Evolutionary conservation across 2,797 vertebrate genomes (phyloP), one percentile per base, ranked within the genome.

Genomic region (Pterois miles): DNA sequence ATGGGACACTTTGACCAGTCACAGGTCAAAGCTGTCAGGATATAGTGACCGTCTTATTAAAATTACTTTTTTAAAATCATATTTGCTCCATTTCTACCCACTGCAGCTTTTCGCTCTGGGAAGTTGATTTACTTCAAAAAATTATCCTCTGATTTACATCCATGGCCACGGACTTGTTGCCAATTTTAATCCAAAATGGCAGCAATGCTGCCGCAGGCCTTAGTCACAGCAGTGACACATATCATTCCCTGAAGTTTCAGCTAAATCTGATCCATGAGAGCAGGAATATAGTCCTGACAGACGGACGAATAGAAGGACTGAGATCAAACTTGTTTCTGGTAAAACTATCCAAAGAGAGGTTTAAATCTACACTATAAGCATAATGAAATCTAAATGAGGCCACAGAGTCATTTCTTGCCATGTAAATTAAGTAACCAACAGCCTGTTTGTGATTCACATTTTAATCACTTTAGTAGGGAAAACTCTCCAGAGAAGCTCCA

Each of bases 361-460:
- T 36, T 18, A 4, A 13, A 3, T 11, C 3, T 33, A 20, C 46
- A 34, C 16, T 20, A 14, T 5, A 3, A 23, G 36, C n/a, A 9
- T 14, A n/a, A 60, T 62, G 14, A 9, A 56, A 2, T 3, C 4
- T 48, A 70, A 27, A 69, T 8, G 22, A 25, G 10, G 25, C 8
- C 36, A 4, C 5, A 1, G 67, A 3, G 14, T 20, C 11, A 2
- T 1, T 27, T 18, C 11, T 0, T 40, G 12, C 22, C 57, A 54
- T 23, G 56, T 29, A 25, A 60, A 62, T n/a, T n/a, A n/a, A n/a
- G n/a, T n/a, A 25, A 53, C 22, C 50, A 11, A 23, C 50, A 25
- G 29, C 62, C 31, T 33, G 58, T 68, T 76, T 50, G 31, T 36
- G 40, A 23, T 73, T 40, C 59, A 74, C 71, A 58, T 56, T 56